Evolutionary conservation across 1,140 invertebrate species (phyloP).

Genomic region (Belonocnema kinseyi): DNA sequence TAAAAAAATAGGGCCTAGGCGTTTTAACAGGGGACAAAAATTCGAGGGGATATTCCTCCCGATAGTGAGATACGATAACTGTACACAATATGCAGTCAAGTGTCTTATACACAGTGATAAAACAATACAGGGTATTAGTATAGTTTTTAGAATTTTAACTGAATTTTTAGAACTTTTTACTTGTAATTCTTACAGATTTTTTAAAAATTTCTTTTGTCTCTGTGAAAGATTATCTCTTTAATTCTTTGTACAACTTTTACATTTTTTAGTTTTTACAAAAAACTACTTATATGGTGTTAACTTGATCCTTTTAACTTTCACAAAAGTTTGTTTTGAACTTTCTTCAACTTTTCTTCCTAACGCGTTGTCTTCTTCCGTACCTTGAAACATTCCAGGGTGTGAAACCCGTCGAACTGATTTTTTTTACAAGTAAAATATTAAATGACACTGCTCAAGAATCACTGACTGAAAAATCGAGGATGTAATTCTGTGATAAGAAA

Average conservation of each 20-base stretch:
- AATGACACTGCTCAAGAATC: slow-evolving; percentile 11
- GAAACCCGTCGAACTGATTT: neutral
- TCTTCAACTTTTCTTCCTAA: neutral
- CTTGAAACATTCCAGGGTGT: neutral
- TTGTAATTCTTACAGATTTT: neutral
- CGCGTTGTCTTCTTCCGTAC: neutral
- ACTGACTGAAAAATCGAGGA: neutral
- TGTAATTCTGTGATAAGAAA: neutral
- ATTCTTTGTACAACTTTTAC: too few relatives aligned
- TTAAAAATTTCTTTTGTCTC: too few relatives aligned
- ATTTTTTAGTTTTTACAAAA: too few relatives aligned
- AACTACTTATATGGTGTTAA: too few relatives aligned
- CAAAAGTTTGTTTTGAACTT: neutral
- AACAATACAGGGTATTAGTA: slow-evolving; percentile 13
- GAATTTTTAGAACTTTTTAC: neutral
- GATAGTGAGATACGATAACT: neutral
- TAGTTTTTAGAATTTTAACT: neutral
- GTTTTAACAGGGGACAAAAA: neutral
- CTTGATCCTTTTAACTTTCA: neutral
- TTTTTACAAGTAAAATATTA: neutral
- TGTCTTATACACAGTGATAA: slow-evolving; percentile 21
- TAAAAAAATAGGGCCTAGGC: neutral
- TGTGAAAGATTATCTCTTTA: too few relatives aligned
- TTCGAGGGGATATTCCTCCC: neutral
- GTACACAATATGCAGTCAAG: neutral